Conservation (phyloP, 1,140 invertebrate species). For the Ooceraea biroi region DNA sequence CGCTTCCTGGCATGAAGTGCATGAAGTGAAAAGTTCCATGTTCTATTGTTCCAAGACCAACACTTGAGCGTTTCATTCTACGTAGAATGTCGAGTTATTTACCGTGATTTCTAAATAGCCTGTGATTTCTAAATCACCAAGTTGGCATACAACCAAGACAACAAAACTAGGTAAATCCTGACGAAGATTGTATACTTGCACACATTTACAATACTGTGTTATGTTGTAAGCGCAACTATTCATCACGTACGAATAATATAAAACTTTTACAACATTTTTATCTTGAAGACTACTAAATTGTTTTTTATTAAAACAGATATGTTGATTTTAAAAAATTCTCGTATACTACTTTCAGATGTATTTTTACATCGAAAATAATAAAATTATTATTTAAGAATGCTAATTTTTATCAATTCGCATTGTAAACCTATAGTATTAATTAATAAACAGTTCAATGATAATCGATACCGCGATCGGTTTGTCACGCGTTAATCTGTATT, state of each 20-base stretch:
- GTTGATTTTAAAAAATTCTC: too few species aligned
- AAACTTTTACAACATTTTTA: neutral
- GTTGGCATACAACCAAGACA: constrained; percentile 50
- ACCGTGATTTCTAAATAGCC: constrained; percentile 58
- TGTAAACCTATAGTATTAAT: too few species aligned
- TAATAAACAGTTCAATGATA: neutral
- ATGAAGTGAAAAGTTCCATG: constrained; percentile 41
- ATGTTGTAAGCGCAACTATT: neutral
- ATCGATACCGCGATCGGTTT: neutral
- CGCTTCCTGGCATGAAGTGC: constrained; percentile 66
- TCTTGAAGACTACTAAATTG: too few species aligned
- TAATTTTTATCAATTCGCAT: too few species aligned
- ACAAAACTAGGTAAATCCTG: constrained; percentile 42
- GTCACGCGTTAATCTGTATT: constrained; percentile 38
- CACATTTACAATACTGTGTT: neutral
- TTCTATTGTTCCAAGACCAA: constrained; percentile 45
- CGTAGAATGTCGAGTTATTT: constrained; percentile 53
- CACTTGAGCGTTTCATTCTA: constrained; percentile 43
- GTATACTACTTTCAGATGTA: too few species aligned
- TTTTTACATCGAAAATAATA: too few species aligned
- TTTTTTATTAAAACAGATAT: too few species aligned
- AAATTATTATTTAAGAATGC: too few species aligned
- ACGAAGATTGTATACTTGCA: neutral
- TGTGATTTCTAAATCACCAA: constrained; percentile 26
- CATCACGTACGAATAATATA: neutral